phyloP scores from a whole-genome alignment of 1,140 invertebrate genomes.

The Halictus rubicundus region DNA sequence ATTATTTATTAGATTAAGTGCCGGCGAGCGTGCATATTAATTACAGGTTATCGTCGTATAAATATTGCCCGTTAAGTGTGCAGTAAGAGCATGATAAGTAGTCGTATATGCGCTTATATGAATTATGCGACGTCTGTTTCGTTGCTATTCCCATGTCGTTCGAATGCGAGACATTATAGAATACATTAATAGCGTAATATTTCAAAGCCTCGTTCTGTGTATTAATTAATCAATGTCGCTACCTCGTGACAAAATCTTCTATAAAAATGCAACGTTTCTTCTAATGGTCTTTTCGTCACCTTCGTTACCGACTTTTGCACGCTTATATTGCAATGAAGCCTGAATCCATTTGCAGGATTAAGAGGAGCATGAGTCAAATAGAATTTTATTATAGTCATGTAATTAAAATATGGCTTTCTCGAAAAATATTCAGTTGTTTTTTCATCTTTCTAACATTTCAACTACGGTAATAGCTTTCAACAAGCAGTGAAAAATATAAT shows the following conservation, averaged over 20 bases:
- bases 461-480: too few species aligned
- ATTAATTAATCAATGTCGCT: constrained; percentile 19
- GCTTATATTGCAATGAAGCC: background rate
- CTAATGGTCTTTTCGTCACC: background rate
- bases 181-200: constrained; percentile 12
- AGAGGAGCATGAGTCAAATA: background rate
- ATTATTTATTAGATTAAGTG: constrained; percentile 27
- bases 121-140: constrained; percentile 30
- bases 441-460: too few species aligned
- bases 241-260: background rate
- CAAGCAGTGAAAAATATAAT: too few species aligned
- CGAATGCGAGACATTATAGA: constrained; percentile 1
- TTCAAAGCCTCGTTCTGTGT: constrained; percentile 4
- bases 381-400: too few species aligned
- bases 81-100: constrained; percentile 31
- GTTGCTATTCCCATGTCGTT: constrained; percentile 20
- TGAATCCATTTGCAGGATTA: background rate
- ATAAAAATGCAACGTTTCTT: background rate
- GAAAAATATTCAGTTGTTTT: too few species aligned
- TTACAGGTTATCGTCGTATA: constrained; percentile 1
- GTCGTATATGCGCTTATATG: constrained; percentile 1
- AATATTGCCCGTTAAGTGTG: constrained; percentile 33
- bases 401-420: too few species aligned
- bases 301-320: background rate
- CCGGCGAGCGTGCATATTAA: constrained; percentile 12